Evolutionary conservation across 2,888 invertebrate species (phyloP).

Genomic region (Xylota segnis): DNA sequence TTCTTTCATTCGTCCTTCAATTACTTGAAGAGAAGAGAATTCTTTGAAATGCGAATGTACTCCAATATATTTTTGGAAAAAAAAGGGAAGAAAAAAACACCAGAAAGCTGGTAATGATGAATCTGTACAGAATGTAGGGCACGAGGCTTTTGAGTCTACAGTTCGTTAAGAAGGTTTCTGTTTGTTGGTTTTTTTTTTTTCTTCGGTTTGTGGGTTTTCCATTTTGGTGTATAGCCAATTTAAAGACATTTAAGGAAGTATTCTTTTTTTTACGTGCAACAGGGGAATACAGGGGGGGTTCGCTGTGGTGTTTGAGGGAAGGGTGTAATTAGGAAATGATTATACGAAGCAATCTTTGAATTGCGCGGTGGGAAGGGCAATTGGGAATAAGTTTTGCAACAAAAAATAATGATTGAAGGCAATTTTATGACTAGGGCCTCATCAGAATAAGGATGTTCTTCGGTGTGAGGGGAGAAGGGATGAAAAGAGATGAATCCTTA

Average conservation of each 20-base stretch:
- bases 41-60: conserved; percentile 63
- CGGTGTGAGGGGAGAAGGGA: no score
- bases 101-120: conserved; percentile 66
- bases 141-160: conserved; percentile 50
- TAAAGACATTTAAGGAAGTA: conserved; percentile 49
- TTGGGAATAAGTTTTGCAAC: neutral
- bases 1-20: conserved; percentile 55
- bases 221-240: conserved; percentile 34
- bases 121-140: conserved; percentile 50
- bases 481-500: no score
- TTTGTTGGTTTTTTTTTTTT: conserved; percentile 20
- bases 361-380: neutral
- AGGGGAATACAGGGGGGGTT: conserved; percentile 17
- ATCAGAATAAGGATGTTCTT: no score
- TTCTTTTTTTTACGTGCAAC: conserved; percentile 39
- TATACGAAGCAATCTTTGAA: neutral
- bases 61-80: conserved; percentile 44
- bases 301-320: neutral
- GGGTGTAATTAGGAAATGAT: conserved; percentile 2
- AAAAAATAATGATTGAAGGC: neutral
- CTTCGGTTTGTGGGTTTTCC: neutral
- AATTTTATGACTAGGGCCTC: neutral
- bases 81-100: neutral
- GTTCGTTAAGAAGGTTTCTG: conserved; percentile 58
- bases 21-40: conserved; percentile 28